Conservation (phyloP, 1,140 invertebrate genomes). For the Bacillus rossius region DNA sequence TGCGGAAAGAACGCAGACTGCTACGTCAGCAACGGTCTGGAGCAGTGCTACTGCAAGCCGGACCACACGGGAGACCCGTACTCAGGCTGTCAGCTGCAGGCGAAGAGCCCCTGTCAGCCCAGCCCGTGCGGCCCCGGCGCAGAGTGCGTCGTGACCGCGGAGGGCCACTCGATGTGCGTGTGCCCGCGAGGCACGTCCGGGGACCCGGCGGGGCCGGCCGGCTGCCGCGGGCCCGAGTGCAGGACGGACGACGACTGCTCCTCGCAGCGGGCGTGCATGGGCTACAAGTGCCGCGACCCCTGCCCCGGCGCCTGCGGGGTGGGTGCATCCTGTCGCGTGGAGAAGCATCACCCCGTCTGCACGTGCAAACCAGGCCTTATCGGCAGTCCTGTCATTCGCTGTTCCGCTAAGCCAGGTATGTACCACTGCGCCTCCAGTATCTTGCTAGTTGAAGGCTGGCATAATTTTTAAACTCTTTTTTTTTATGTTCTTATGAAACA, state of each 20-base stretch:
- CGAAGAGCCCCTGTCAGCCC: slow-evolving; percentile 58
- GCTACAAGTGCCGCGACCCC: slow-evolving; percentile 68
- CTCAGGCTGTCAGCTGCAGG: slow-evolving; percentile 57
- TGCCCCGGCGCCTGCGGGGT: slow-evolving; percentile 76
- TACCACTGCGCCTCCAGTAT: too few species aligned
- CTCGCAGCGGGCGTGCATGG: slow-evolving; percentile 64
- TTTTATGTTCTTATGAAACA: too few species aligned
- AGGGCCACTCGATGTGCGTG: slow-evolving; percentile 63
- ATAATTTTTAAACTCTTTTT: too few species aligned
- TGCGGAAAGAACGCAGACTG: slow-evolving; percentile 75
- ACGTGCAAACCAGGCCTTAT: slow-evolving; percentile 60
- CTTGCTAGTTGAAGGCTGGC: too few species aligned
- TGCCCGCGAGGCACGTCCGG: slow-evolving; percentile 71
- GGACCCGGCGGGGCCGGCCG: slow-evolving; percentile 61
- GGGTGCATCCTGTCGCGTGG: slow-evolving; percentile 61
- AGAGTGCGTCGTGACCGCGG: slow-evolving; percentile 56
- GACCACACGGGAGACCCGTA: slow-evolving; percentile 73
- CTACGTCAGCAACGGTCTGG: slow-evolving; percentile 59
- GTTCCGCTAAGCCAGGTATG: slow-evolving; percentile 47
- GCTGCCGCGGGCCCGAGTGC: slow-evolving; percentile 71
- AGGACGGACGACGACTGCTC: slow-evolving; percentile 68
- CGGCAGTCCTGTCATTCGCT: slow-evolving; percentile 69
- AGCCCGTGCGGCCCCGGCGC: slow-evolving; percentile 75
- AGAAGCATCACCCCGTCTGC: slow-evolving; percentile 72
- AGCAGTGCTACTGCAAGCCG: slow-evolving; percentile 69